Evolutionary conservation across 2,797 vertebrate species (phyloP).

Genomic region (Sparus aurata): DNA sequence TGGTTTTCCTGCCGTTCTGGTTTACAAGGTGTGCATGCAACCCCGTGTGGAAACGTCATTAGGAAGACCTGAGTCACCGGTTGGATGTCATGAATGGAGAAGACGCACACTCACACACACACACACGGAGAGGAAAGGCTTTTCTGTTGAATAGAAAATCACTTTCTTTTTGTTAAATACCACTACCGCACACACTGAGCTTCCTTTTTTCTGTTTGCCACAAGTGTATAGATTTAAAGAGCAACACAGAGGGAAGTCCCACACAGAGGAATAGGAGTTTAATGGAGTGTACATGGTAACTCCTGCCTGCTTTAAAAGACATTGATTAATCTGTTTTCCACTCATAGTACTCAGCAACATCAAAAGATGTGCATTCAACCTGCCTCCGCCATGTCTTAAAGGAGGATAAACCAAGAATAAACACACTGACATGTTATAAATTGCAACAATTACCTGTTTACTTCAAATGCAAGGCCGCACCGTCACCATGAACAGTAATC

Average conservation of each 20-base stretch:
- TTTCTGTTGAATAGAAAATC: constrained; percentile 34
- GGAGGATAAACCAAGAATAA: background rate
- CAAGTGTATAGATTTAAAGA: background rate
- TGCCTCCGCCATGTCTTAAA: background rate
- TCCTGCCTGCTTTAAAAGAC: background rate
- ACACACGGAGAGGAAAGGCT: constrained; percentile 12
- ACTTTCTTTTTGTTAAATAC: background rate
- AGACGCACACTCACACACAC: background rate
- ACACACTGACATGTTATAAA: background rate
- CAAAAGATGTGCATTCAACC: background rate
- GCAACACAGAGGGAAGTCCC: constrained; percentile 17
- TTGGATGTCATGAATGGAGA: constrained; percentile 39
- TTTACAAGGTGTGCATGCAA: constrained; percentile 49
- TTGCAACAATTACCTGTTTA: background rate
- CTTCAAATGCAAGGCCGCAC: no score
- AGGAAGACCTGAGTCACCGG: constrained; percentile 64
- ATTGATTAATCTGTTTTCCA: background rate
- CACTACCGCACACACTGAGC: background rate
- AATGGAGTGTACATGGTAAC: background rate
- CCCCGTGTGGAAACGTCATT: constrained; percentile 70
- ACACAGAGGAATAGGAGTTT: background rate
- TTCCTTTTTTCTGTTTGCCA: background rate
- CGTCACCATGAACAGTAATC: background rate
- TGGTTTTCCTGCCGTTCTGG: constrained; percentile 36
- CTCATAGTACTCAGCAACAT: background rate